Evolutionary conservation across 2,113 vertebrate genomes (phyloP).

Genomic region (Numenius arquata): DNA sequence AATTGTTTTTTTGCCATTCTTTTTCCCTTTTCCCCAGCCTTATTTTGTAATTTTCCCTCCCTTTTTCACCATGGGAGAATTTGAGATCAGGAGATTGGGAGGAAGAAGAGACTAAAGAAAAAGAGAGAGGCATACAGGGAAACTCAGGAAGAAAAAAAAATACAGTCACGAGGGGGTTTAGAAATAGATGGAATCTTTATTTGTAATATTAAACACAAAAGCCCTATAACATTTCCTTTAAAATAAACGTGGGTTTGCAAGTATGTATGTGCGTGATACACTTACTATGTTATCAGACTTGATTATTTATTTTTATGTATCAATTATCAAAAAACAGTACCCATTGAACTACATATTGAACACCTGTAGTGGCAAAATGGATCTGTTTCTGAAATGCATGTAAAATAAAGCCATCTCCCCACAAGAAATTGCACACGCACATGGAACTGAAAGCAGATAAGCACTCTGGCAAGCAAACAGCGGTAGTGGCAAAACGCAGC

Average conservation of each 20-base stretch:
- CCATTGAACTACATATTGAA: background rate
- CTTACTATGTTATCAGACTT: background rate
- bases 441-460: background rate
- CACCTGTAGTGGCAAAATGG: background rate
- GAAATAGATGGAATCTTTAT: background rate
- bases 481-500: background rate
- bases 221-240: background rate
- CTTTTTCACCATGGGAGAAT: background rate
- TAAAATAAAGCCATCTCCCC: background rate
- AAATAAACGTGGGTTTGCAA: background rate
- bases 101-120: background rate
- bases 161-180: background rate
- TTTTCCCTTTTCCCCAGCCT: background rate
- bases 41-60: background rate
- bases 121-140: background rate
- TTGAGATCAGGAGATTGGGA: background rate
- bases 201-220: background rate
- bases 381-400: background rate
- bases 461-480: background rate
- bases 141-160: background rate
- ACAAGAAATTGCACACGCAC: background rate
- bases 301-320: background rate
- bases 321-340: background rate
- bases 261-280: background rate
- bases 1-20: background rate